phyloP scores from a whole-genome alignment of 2,113 vertebrate genomes.

The Mus pahari region DNA sequence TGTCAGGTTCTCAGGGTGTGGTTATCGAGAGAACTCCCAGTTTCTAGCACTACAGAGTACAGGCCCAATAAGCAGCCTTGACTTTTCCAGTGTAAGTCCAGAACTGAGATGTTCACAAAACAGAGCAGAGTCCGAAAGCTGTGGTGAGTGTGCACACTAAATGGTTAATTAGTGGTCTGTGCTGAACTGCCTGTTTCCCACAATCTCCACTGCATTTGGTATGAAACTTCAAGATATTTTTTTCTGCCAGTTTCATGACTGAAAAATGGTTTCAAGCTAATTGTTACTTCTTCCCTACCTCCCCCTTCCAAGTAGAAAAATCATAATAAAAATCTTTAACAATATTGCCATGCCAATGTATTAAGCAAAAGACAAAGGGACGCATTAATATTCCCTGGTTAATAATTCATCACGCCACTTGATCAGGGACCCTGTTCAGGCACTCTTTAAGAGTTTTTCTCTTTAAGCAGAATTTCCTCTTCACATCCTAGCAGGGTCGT shows the following conservation, averaged over 20 bases:
- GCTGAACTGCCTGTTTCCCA: not conserved
- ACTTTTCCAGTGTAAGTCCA: not conserved
- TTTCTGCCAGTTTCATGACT: not conserved
- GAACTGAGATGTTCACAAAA: not conserved
- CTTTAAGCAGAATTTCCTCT: not conserved
- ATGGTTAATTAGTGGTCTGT: not conserved
- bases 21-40: not conserved
- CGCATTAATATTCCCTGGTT: not conserved
- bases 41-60: not conserved
- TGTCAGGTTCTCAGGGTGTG: not conserved
- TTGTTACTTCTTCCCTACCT: not conserved
- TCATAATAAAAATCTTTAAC: slow-evolving; percentile 31
- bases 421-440: not conserved
- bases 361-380: slow-evolving; percentile 31
- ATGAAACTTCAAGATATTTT: not conserved
- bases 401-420: not conserved
- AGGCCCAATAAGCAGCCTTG: not conserved
- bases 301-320: not conserved
- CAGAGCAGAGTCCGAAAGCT: not conserved
- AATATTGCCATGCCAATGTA: not conserved
- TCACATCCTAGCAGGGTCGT: not conserved
- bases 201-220: not conserved
- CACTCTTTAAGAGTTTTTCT: not conserved
- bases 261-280: slow-evolving; percentile 12
- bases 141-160: too few relatives aligned